A percentile compares a stretch with the other conserved stretches of the same genome.
Evolutionary conservation across 35 echinoderm and acorn worm species (phyloP).

Genomic region (Acanthaster planci): DNA sequence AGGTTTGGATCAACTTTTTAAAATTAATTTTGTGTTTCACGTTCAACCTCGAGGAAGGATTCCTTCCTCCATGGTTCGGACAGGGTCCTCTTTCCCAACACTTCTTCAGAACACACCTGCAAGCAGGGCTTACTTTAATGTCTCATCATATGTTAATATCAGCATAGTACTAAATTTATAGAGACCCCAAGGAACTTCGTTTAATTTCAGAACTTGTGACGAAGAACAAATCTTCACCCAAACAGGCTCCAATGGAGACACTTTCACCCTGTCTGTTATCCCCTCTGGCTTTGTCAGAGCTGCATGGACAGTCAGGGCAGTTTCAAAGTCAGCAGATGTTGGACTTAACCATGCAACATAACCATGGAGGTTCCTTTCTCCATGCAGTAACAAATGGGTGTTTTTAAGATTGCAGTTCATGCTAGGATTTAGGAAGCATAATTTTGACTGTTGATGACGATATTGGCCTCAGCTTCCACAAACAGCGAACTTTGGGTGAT

Average conservation of each 20-base stretch:
- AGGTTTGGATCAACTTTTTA: too few species aligned
- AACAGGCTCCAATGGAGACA: slow-evolving; percentile 48
- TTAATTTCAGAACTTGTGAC: slow-evolving; percentile 74
- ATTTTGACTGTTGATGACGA: slow-evolving; percentile 9
- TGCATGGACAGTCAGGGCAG: slow-evolving; percentile 33
- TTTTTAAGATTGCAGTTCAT: slow-evolving; percentile 32
- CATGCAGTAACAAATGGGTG: slow-evolving; percentile 21
- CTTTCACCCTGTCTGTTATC: slow-evolving; percentile 36
- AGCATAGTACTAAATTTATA: slow-evolving; percentile 34
- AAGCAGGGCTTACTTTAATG: slow-evolving; percentile 54
- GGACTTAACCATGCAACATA: slow-evolving; percentile 18
- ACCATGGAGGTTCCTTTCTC: too few species aligned
- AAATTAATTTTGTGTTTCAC: too few species aligned
- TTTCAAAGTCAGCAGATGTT: background rate
- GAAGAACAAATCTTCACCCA: slow-evolving; percentile 58
- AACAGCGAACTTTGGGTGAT: slow-evolving; percentile 37
- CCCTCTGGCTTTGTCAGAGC: background rate
- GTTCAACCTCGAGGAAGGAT: too few species aligned
- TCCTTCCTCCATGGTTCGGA: too few species aligned
- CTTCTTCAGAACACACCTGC: background rate
- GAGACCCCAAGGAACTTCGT: slow-evolving; percentile 10
- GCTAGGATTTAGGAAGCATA: slow-evolving; percentile 7
- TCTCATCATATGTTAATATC: slow-evolving; percentile 39
- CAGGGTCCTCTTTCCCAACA: background rate
- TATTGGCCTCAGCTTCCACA: background rate